These are phyloP conservation scores for Myiozetetes cayanensis DNA, from an alignment of 2,113 vertebrate species.

Conservation along the genomic window DNA sequence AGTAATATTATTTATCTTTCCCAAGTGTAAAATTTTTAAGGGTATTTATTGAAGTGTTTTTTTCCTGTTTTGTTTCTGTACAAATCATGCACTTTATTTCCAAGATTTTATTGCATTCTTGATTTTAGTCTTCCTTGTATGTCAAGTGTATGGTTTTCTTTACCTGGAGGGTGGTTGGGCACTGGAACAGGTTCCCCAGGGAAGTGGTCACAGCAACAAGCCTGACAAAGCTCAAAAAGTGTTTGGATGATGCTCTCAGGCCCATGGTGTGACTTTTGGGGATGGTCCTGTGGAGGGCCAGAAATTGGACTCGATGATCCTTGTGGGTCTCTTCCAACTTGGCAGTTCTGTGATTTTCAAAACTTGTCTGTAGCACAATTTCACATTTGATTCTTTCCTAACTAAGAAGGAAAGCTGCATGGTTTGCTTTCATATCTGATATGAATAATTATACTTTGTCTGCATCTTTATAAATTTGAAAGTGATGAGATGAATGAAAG, in stretches of 20 bases:
- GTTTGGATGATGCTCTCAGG: neutral
- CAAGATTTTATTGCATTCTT: neutral
- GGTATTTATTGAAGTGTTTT: neutral
- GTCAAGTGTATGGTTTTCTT: neutral
- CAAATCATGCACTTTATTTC: neutral
- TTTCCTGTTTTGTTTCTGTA: neutral
- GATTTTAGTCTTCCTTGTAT: neutral
- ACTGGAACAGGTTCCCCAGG: neutral
- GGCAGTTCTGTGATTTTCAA: neutral
- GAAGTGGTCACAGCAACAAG: neutral
- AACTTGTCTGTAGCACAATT: neutral
- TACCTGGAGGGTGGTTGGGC: neutral
- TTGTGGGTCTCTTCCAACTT: neutral
- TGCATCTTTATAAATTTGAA: constrained; percentile 58
- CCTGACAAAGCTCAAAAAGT: neutral
- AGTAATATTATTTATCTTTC: neutral
- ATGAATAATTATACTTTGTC: constrained; percentile 69
- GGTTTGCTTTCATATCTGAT: constrained; percentile 48
- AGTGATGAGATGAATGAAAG: constrained; percentile 62
- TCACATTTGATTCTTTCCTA: constrained; percentile 47
- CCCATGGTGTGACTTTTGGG: neutral
- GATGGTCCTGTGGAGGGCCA: neutral
- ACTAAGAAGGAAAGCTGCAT: constrained; percentile 9
- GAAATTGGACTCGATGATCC: neutral
- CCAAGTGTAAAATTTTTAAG: neutral